Evolutionary conservation across 2,797 vertebrate species (phyloP).

Genomic region (Chloroceryle amazona): DNA sequence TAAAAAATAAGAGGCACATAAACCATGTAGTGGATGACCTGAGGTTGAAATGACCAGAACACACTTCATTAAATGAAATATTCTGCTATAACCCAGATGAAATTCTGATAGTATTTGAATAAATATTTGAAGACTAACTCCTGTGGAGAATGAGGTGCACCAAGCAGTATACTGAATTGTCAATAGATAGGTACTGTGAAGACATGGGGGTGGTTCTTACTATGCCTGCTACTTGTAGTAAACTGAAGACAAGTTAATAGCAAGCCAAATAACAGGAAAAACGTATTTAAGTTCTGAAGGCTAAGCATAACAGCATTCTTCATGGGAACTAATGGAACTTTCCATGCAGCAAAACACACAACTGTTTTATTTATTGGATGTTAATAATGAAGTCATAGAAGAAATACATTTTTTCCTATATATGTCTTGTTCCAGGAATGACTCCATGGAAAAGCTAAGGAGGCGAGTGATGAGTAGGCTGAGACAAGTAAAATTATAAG

Average conservation of each 20-base stretch:
- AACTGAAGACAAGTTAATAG: neutral
- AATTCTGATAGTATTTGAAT: neutral
- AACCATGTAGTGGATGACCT: accelerated
- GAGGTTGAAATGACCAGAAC: neutral
- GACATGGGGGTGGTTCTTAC: neutral
- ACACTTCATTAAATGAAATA: neutral
- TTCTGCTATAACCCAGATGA: neutral
- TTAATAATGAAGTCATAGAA: neutral
- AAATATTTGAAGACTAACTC: neutral
- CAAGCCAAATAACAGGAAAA: neutral
- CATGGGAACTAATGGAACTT: neutral
- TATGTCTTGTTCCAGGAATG: neutral
- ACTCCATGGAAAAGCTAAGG: neutral
- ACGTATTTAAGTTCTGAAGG: neutral
- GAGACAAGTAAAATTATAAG: neutral
- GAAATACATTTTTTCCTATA: neutral
- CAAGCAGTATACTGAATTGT: neutral
- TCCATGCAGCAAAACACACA: neutral
- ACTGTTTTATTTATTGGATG: neutral
- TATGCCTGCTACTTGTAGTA: neutral
- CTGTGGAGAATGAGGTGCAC: neutral
- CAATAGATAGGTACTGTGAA: neutral
- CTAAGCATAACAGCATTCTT: neutral
- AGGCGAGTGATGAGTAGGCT: neutral
- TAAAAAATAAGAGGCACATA: neutral